A percentile compares a stretch with the other conserved stretches of the same genome.
These are phyloP conservation scores for Chionodraco myersi DNA, from an alignment of 2,113 vertebrate species.

Conservation along the genomic window DNA sequence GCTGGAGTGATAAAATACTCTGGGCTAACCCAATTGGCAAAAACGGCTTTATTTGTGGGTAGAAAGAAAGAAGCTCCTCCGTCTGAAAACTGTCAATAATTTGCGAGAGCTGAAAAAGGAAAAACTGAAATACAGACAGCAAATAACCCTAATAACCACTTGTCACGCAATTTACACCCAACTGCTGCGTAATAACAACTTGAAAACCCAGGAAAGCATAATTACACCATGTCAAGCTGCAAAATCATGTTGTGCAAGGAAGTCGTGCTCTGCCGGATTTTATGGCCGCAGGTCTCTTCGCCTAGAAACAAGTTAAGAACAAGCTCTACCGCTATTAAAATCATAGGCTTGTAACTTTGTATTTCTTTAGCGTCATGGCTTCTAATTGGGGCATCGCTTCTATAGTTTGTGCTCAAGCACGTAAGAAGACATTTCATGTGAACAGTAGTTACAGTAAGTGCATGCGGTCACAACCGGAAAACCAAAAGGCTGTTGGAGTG, in stretches of 20 bases:
- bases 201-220: conserved; percentile 38
- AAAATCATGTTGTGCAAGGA: conserved; percentile 22
- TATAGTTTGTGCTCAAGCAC: too few relatives aligned
- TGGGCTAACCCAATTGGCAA: conserved; percentile 66
- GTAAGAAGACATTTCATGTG: conserved; percentile 4
- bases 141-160: conserved; percentile 43
- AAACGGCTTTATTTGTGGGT: conserved; percentile 44
- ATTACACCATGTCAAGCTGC: conserved; percentile 51
- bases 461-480: conserved; percentile 52
- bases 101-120: neutral
- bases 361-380: conserved; percentile 8
- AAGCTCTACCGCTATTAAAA: conserved; percentile 25
- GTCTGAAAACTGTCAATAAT: conserved; percentile 16
- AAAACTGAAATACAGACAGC: conserved; percentile 16
- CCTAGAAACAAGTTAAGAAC: conserved; percentile 40
- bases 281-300: conserved; percentile 18
- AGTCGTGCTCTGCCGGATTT: conserved; percentile 15
- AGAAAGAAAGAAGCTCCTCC: conserved; percentile 23
- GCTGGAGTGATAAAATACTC: conserved; percentile 68
- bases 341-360: conserved; percentile 1
- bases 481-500: conserved; percentile 39
- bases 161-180: conserved; percentile 31
- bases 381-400: conserved; percentile 54
- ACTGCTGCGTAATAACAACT: conserved; percentile 34
- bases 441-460: conserved; percentile 26